Conservation (phyloP, 1,140 invertebrate species). For the Drosophila simulans region DNA sequence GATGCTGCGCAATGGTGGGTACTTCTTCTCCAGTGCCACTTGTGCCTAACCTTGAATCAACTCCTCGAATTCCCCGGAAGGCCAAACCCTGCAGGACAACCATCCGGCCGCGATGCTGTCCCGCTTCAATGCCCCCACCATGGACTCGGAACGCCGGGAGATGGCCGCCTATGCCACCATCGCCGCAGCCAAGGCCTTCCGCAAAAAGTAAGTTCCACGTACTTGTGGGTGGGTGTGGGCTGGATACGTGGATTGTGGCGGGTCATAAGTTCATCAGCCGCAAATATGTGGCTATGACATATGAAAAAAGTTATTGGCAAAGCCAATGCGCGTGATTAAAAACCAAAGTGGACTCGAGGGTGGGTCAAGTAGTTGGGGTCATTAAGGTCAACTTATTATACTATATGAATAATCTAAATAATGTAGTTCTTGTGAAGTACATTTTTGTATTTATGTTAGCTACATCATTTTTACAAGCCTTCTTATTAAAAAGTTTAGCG, state of each 20-base stretch:
- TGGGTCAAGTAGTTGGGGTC: neutral
- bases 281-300: slow-evolving; percentile 46
- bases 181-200: slow-evolving; percentile 79
- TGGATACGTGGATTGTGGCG: slow-evolving; percentile 3
- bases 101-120: slow-evolving; percentile 81
- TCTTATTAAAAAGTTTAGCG: too few relatives aligned
- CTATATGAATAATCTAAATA: neutral
- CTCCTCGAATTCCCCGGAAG: slow-evolving; percentile 39
- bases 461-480: too few relatives aligned
- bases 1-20: slow-evolving; percentile 80
- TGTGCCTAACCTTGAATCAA: slow-evolving; percentile 18
- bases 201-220: slow-evolving; percentile 77
- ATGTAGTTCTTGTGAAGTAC: too few relatives aligned
- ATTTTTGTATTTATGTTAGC: too few relatives aligned
- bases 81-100: slow-evolving; percentile 76
- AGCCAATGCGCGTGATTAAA: slow-evolving; percentile 52
- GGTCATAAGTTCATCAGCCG: slow-evolving; percentile 35
- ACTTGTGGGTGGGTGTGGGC: neutral
- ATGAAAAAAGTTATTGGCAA: slow-evolving; percentile 64
- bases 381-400: neutral
- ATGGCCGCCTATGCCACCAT: slow-evolving; percentile 83
- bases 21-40: neutral
- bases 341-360: slow-evolving; percentile 42
- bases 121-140: slow-evolving; percentile 76
- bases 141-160: slow-evolving; percentile 62